These are phyloP conservation scores for Xestia sexstrigata DNA, from an alignment of 2,888 invertebrate genomes.

Conservation along the genomic window DNA sequence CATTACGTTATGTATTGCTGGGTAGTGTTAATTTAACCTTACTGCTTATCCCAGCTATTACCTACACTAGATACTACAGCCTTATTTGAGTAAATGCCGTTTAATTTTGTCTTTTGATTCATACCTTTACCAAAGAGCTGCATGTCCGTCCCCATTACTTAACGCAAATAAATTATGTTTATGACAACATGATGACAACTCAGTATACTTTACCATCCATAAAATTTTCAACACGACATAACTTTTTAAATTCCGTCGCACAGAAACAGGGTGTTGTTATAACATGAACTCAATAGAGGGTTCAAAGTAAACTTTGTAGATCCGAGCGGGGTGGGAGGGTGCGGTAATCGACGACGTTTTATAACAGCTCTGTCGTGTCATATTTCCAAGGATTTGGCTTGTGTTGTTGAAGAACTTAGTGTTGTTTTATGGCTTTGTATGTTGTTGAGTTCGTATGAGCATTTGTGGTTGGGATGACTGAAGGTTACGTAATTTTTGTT, in stretches of 20 bases:
- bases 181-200: neutral
- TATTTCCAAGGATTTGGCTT: constrained; percentile 26
- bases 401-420: neutral
- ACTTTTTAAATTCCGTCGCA: constrained; percentile 66
- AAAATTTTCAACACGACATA: constrained; percentile 61
- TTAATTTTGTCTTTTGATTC: neutral
- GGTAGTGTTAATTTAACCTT: neutral
- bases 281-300: constrained; percentile 60
- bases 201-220: constrained; percentile 22
- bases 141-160: neutral
- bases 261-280: constrained; percentile 57
- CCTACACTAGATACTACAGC: neutral
- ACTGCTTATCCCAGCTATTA: neutral
- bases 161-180: too few relatives aligned
- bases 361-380: constrained; percentile 24
- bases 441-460: neutral
- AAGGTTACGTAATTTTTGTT: neutral
- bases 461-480: neutral
- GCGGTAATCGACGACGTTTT: constrained; percentile 52
- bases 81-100: neutral
- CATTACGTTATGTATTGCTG: neutral
- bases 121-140: neutral
- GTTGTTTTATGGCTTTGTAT: constrained; percentile 10
- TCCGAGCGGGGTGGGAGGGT: constrained; percentile 26
- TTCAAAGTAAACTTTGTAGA: constrained; percentile 63